Evolutionary conservation across 2,888 invertebrate genomes (phyloP).

Genomic region (Plagodis pulveraria): DNA sequence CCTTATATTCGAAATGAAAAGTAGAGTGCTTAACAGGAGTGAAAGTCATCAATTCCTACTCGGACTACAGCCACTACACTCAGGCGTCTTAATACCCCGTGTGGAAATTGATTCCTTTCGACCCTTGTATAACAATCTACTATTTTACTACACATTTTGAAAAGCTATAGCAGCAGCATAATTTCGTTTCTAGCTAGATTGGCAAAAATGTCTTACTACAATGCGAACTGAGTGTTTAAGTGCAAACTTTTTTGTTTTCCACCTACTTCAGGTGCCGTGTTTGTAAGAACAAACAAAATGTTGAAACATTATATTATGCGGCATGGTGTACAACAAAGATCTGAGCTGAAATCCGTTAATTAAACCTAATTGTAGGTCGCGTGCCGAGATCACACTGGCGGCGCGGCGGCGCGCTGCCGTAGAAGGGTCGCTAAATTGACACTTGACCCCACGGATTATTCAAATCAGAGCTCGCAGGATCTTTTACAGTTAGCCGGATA

Average conservation of each 20-base stretch:
- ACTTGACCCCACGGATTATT: constrained; percentile 67
- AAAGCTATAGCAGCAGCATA: too few relatives aligned
- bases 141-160: too few relatives aligned
- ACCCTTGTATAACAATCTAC: too few relatives aligned
- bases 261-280: constrained; percentile 18
- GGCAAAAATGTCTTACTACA: too few relatives aligned
- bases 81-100: too few relatives aligned
- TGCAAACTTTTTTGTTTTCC: constrained; percentile 7
- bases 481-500: constrained; percentile 28
- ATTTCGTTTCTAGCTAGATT: too few relatives aligned
- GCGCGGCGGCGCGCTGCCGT: constrained; percentile 29
- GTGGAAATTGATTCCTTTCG: too few relatives aligned
- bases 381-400: constrained; percentile 40
- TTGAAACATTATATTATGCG: constrained; percentile 43
- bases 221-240: too few relatives aligned
- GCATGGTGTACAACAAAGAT: constrained; percentile 41
- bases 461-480: constrained; percentile 55
- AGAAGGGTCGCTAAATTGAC: constrained; percentile 62
- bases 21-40: too few relatives aligned
- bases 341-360: constrained; percentile 61
- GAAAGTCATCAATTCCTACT: too few relatives aligned
- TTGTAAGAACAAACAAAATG: constrained; percentile 26
- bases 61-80: too few relatives aligned
- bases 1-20: too few relatives aligned
- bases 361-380: constrained; percentile 61